These are phyloP conservation scores for Zapus hudsonius DNA, from an alignment of 2,113 vertebrate genomes.

Conservation along the genomic window DNA sequence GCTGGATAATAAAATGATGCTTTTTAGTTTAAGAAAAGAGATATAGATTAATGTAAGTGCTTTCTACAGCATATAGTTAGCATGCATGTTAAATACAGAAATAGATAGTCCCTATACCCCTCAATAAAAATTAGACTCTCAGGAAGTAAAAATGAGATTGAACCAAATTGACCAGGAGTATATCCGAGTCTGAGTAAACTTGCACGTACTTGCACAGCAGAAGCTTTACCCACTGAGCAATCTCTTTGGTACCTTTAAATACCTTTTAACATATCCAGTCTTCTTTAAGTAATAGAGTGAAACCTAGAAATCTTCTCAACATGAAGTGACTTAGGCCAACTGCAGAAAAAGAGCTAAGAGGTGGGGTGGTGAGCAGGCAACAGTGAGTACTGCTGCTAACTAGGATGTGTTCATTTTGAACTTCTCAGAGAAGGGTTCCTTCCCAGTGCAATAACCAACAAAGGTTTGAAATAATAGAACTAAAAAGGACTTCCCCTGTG, in stretches of 20 bases:
- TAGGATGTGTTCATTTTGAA: neutral
- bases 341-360: neutral
- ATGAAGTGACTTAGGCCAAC: neutral
- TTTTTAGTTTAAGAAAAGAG: slow-evolving; percentile 42
- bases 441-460: neutral
- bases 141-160: neutral
- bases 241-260: neutral
- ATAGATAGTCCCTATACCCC: slow-evolving; percentile 17
- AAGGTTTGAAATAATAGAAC: slow-evolving; percentile 29
- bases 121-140: neutral
- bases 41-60: neutral
- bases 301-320: neutral
- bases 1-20: slow-evolving; percentile 4
- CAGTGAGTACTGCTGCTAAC: neutral
- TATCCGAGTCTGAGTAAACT: too few species aligned
- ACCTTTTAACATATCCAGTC: neutral
- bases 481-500: neutral
- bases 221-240: too few species aligned
- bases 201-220: too few species aligned
- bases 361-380: too few species aligned
- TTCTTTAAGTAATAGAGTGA: neutral
- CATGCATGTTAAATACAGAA: slow-evolving; percentile 48
- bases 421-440: neutral
- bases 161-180: neutral
- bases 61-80: neutral